Conservation (phyloP, 2,797 vertebrate genomes). For the Apodemus agrarius region DNA sequence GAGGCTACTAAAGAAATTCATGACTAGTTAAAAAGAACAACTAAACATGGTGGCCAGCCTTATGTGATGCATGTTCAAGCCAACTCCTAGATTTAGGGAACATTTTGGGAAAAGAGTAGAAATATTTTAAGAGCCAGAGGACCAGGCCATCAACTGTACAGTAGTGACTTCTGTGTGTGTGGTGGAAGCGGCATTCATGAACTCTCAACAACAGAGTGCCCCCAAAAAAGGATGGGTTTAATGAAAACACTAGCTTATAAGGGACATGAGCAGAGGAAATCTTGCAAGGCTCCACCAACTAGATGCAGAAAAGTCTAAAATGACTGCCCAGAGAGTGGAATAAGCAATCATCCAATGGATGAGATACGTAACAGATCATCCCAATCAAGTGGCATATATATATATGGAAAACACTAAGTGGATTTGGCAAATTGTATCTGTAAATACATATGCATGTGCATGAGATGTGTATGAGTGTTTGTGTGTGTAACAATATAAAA, state of each 20-base stretch:
- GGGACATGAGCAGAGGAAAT: too few relatives aligned
- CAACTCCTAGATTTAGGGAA: neutral
- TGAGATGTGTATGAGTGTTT: neutral
- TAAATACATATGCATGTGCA: neutral
- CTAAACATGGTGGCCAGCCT: neutral
- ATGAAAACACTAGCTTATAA: neutral
- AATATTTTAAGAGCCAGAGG: neutral
- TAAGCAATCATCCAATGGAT: neutral
- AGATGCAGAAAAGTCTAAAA: neutral
- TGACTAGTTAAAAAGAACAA: neutral
- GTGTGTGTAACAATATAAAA: neutral
- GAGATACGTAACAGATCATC: too few relatives aligned
- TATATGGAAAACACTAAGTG: neutral
- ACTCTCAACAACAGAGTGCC: neutral
- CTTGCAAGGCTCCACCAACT: neutral
- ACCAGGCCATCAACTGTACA: neutral
- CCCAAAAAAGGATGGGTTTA: neutral
- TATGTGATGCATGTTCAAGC: neutral
- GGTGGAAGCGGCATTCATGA: neutral
- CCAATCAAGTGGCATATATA: too few relatives aligned
- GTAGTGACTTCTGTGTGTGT: neutral
- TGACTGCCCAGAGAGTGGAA: neutral
- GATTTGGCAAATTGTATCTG: neutral
- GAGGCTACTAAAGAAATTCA: neutral
- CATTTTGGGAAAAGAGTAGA: neutral